These are phyloP conservation scores for Drosophila jambulina DNA, from an alignment of 1,140 invertebrate species.

Conservation along the genomic window DNA sequence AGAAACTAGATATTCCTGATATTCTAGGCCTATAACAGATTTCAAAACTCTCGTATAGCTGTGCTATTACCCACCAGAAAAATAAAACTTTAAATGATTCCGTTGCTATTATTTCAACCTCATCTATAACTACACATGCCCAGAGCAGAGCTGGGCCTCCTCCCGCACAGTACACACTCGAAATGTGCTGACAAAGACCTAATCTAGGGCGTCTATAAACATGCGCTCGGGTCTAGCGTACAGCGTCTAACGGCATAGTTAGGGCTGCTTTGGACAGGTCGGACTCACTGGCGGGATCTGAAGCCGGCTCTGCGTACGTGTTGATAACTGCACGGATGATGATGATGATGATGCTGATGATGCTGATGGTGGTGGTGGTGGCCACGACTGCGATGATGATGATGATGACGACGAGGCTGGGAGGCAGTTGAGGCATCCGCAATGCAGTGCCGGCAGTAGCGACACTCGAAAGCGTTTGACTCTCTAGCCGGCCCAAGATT, in stretches of 20 bases:
- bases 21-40: too few relatives aligned
- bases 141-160: constrained; percentile 10
- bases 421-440: constrained; percentile 53
- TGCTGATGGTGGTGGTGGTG: background rate
- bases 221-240: constrained; percentile 55
- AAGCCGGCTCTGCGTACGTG: constrained; percentile 33
- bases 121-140: constrained; percentile 18
- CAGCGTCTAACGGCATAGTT: constrained; percentile 71
- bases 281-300: constrained; percentile 31
- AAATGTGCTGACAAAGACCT: constrained; percentile 83
- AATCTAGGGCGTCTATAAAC: constrained; percentile 83
- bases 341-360: constrained; percentile 41
- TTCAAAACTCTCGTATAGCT: background rate
- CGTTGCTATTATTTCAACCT: background rate
- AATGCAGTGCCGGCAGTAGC: constrained; percentile 53
- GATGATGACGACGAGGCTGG: constrained; percentile 15
- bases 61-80: background rate
- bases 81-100: background rate
- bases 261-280: constrained; percentile 75
- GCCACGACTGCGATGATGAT: background rate
- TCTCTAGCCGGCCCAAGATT: constrained; percentile 61
- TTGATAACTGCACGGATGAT: constrained; percentile 60
- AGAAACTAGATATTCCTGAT: too few relatives aligned
- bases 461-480: constrained; percentile 67
- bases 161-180: constrained; percentile 64